Conservation (phyloP, 2,113 vertebrate species). For the Petrocephalus zakoni region DNA sequence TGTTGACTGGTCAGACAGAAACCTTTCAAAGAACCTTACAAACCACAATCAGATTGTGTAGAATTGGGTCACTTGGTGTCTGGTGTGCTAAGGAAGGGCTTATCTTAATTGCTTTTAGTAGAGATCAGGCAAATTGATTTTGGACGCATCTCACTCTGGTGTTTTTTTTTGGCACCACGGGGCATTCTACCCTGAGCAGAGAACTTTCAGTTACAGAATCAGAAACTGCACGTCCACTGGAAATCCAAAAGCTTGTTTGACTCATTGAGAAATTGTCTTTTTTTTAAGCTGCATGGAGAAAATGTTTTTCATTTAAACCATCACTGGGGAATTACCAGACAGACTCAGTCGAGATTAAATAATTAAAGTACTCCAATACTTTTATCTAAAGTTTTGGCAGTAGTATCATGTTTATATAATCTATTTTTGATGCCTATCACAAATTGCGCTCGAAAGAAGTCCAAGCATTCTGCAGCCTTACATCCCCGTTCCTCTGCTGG, state of each 20-base stretch:
- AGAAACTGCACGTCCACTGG: constrained; percentile 35
- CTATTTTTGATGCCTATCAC: background rate
- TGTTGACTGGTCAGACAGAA: background rate
- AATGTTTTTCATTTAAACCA: background rate
- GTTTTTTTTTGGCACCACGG: constrained; percentile 24
- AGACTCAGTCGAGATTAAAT: background rate
- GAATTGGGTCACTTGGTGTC: constrained; percentile 46
- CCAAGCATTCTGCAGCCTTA: constrained; percentile 25
- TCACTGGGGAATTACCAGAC: background rate
- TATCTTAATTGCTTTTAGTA: constrained; percentile 42
- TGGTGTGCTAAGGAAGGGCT: constrained; percentile 36
- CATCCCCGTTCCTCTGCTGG: constrained; percentile 19
- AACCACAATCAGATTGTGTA: constrained; percentile 1
- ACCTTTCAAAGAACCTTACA: background rate
- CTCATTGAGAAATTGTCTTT: background rate
- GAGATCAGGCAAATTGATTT: constrained; percentile 34
- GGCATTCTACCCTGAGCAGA: constrained; percentile 32
- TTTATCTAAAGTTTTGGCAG: background rate
- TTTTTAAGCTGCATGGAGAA: background rate
- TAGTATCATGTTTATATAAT: background rate
- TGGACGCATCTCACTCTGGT: constrained; percentile 35
- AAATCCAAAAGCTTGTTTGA: constrained; percentile 35
- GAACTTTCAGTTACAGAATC: constrained; percentile 31
- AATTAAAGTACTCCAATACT: background rate
- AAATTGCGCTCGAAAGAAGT: constrained; percentile 26